phyloP scores from a whole-genome alignment of 30 jellyfish, hydroid and myxozoan genomes.

The Euphysa ruthae region DNA sequence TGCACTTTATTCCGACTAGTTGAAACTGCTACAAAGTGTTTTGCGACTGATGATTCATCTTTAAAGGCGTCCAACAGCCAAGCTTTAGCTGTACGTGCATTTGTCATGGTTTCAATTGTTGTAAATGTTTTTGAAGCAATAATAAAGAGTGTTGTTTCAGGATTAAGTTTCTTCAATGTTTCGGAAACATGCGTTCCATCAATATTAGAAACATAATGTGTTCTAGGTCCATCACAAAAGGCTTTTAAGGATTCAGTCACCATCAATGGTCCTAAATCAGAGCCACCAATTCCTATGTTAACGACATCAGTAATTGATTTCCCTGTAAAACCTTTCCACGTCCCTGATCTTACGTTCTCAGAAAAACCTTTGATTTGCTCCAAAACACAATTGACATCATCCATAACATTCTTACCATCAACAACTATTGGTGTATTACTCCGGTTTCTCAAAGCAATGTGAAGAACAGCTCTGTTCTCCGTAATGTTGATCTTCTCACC shows the following conservation, averaged over 20 bases:
- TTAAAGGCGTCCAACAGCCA: conserved; percentile 70
- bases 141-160: conserved; percentile 90
- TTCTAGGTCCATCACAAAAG: conserved; percentile 71
- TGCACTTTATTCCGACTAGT: conserved; percentile 84
- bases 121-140: conserved; percentile 98
- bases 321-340: conserved; percentile 88
- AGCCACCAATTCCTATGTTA: conserved; percentile 98
- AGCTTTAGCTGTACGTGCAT: conserved; percentile 77
- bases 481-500: conserved; percentile 92
- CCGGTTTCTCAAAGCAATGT: conserved; percentile 90
- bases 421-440: conserved; percentile 78
- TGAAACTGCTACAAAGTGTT: conserved; percentile 94
- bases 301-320: conserved; percentile 82
- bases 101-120: conserved; percentile 94
- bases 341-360: conserved; percentile 68
- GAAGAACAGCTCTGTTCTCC: conserved; percentile 96
- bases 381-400: conserved; percentile 67
- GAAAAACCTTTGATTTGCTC: conserved; percentile 70
- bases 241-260: conserved; percentile 97
- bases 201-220: conserved; percentile 92
- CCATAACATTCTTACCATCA: conserved; percentile 91
- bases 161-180: conserved; percentile 49
- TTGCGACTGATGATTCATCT: conserved; percentile 87
- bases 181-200: conserved; percentile 99
- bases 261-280: conserved; percentile 98